phyloP scores from a whole-genome alignment of 2,113 vertebrate genomes.

The Sinocyclocheilus rhinocerous region DNA sequence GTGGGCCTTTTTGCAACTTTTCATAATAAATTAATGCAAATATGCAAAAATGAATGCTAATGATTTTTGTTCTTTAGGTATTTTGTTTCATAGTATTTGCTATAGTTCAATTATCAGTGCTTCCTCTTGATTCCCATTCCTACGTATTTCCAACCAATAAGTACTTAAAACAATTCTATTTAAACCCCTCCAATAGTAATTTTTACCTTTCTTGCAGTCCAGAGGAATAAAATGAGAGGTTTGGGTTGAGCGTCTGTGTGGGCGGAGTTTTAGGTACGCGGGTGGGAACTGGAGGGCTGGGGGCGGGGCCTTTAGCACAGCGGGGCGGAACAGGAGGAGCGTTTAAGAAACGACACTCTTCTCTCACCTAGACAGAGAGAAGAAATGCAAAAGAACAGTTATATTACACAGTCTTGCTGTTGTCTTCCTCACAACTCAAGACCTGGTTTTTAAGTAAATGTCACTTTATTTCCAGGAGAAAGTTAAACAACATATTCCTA shows the following conservation, averaged over 20 bases:
- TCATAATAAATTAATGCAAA: not conserved
- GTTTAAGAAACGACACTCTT: slow-evolving; percentile 93
- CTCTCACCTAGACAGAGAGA: slow-evolving; percentile 82
- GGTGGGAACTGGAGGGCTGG: slow-evolving; percentile 84
- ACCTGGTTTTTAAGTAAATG: not conserved
- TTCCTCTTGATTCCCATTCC: not conserved
- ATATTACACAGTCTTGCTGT: not conserved
- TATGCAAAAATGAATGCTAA: not conserved
- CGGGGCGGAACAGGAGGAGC: slow-evolving; percentile 92
- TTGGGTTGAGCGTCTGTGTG: slow-evolving; percentile 79
- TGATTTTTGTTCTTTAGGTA: too few species aligned
- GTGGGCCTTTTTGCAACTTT: not conserved
- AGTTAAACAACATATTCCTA: not conserved
- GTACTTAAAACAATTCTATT: not conserved
- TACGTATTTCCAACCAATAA: not conserved
- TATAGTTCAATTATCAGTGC: not conserved
- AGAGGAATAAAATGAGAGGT: slow-evolving; percentile 92
- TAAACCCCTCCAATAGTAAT: not conserved
- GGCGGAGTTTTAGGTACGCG: slow-evolving; percentile 81
- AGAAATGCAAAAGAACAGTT: not conserved
- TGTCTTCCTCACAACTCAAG: not conserved
- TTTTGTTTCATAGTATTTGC: not conserved
- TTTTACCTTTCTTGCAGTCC: slow-evolving; percentile 89
- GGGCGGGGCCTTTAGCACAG: slow-evolving; percentile 76
- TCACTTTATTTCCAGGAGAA: not conserved